phyloP scores from a whole-genome alignment of 35 echinoderm and acorn worm genomes.

The Diadema setosum region DNA sequence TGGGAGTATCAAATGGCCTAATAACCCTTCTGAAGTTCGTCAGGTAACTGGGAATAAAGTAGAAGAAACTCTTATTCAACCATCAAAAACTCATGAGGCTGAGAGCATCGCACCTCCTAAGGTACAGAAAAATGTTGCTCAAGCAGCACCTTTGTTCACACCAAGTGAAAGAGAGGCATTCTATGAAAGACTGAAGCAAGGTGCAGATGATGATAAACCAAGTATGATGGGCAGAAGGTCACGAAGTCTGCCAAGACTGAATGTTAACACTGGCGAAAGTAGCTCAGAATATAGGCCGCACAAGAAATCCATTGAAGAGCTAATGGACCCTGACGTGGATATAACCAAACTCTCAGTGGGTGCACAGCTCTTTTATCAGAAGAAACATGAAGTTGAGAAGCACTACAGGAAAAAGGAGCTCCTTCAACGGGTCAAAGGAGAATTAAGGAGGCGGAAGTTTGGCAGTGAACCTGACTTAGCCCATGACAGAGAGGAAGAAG shows the following conservation, averaged over 20 bases:
- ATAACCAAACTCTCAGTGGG: not conserved
- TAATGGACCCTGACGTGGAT: not conserved
- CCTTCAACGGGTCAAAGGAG: not conserved
- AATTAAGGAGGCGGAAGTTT: not conserved
- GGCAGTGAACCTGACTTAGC: slow-evolving; percentile 28
- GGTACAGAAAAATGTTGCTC: not conserved
- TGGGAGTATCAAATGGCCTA: not conserved
- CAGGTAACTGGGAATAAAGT: not conserved
- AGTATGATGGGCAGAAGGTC: not conserved
- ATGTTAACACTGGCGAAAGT: not conserved
- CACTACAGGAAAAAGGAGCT: not conserved
- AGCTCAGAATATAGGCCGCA: too few relatives aligned
- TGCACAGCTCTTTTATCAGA: slow-evolving; percentile 15
- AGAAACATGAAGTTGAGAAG: not conserved
- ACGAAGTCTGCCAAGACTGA: slow-evolving; percentile 33
- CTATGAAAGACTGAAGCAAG: slow-evolving; percentile 39
- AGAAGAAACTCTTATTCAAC: not conserved
- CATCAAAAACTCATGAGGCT: not conserved
- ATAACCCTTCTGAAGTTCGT: not conserved
- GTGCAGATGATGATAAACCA: not conserved
- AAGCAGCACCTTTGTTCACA: not conserved
- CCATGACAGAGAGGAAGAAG: not conserved
- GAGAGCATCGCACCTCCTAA: not conserved
- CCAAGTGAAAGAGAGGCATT: not conserved
- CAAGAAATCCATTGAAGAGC: too few relatives aligned